A percentile compares a stretch with the other conserved stretches of the same genome.
These are phyloP conservation scores for Malurus elegans DNA, from an alignment of 2,113 vertebrate species.

Conservation along the genomic window DNA sequence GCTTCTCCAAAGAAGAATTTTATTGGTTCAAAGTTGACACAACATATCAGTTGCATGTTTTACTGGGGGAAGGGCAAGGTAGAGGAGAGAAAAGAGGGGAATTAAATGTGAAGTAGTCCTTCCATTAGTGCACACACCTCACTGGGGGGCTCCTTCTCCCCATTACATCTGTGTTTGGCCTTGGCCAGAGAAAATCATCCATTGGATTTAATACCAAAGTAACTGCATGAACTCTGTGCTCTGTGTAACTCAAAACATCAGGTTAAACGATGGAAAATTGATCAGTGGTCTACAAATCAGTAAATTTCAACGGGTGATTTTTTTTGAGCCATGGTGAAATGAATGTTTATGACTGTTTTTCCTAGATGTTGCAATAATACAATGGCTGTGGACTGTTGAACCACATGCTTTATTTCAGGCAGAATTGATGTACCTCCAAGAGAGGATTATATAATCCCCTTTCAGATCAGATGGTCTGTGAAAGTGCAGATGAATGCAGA, in stretches of 20 bases:
- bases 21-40: background rate
- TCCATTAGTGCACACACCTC: background rate
- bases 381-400: background rate
- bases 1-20: background rate
- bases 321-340: background rate
- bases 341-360: background rate
- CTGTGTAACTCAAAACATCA: background rate
- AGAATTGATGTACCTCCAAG: background rate
- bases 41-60: background rate
- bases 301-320: background rate
- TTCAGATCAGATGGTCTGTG: slow-evolving; percentile 22
- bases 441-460: background rate
- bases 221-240: background rate
- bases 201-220: background rate
- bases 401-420: background rate
- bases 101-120: background rate
- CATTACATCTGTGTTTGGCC: background rate
- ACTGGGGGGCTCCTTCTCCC: background rate
- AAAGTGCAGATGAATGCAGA: background rate
- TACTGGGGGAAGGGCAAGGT: background rate
- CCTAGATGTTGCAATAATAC: background rate
- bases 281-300: background rate
- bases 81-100: background rate
- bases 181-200: background rate
- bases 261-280: background rate